Evolutionary conservation across 2,113 vertebrate genomes (phyloP).

Genomic region (Rhynchomys soricoides): DNA sequence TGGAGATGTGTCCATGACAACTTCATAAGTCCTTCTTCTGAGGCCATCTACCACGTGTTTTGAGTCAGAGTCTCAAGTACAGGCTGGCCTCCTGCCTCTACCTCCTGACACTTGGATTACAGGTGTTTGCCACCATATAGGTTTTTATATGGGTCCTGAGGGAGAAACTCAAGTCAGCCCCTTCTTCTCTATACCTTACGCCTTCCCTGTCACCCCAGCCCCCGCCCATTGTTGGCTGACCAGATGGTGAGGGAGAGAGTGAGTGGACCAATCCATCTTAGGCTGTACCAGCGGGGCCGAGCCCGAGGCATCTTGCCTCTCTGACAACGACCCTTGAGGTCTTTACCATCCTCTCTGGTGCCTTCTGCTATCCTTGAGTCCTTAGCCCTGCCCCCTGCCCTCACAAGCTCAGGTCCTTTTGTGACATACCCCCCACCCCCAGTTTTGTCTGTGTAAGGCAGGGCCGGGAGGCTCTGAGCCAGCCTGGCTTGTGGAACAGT

Average conservation of each 20-base stretch:
- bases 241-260: not conserved
- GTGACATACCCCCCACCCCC: not conserved
- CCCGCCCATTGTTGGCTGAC: too few species aligned
- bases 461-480: conserved; percentile 86
- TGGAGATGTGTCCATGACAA: not conserved
- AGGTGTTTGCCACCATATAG: not conserved
- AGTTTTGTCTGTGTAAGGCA: conserved; percentile 74
- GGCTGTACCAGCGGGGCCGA: not conserved
- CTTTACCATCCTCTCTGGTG: not conserved
- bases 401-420: conserved; percentile 19
- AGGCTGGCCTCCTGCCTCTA: not conserved
- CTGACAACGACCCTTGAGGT: not conserved
- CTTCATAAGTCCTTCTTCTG: not conserved
- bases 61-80: not conserved
- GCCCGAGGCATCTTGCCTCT: not conserved
- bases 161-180: not conserved
- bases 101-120: not conserved
- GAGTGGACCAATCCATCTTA: not conserved
- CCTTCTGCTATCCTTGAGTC: not conserved
- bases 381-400: not conserved
- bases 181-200: not conserved
- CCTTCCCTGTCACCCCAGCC: too few species aligned
- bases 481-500: conserved; percentile 69
- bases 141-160: not conserved
- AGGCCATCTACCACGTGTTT: not conserved